phyloP scores from a whole-genome alignment of 2,888 invertebrate genomes.

The Muschampia staudingeri region DNA sequence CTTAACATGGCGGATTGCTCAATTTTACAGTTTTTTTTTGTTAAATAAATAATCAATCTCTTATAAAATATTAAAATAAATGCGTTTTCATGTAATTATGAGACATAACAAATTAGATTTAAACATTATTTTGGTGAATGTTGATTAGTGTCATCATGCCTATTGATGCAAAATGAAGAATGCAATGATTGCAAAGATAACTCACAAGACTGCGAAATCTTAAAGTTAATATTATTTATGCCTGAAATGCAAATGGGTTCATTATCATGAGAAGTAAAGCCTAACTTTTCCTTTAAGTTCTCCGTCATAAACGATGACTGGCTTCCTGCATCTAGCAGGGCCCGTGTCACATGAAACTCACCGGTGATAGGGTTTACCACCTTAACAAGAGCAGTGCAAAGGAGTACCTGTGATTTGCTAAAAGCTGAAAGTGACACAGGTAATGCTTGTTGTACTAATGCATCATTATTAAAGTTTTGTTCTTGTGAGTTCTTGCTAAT shows the following conservation, averaged over 20 bases:
- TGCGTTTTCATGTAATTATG: no score
- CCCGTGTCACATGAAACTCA: slow-evolving; percentile 1
- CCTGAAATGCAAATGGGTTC: neutral
- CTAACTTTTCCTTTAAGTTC: neutral
- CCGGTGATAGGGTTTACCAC: neutral
- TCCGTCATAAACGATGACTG: slow-evolving; percentile 10
- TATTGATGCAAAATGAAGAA: neutral
- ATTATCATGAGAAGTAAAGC: neutral
- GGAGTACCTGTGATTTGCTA: neutral
- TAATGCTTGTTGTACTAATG: neutral
- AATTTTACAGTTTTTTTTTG: neutral
- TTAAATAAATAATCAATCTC: no score
- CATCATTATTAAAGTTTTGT: neutral
- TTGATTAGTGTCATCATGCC: no score
- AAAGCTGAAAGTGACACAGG: neutral
- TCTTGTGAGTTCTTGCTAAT: neutral
- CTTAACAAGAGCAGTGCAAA: neutral
- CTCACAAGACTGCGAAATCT: neutral
- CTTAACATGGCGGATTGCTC: neutral
- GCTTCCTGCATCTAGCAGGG: slow-evolving; percentile 17
- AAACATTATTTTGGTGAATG: no score
- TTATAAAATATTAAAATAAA: no score
- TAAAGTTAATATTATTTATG: neutral
- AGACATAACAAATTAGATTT: no score
- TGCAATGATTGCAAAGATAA: neutral